Evolutionary conservation across 2,113 vertebrate species (phyloP), one percentile per base, ranked within the genome.

Genomic region (Catharus bicknelli): DNA sequence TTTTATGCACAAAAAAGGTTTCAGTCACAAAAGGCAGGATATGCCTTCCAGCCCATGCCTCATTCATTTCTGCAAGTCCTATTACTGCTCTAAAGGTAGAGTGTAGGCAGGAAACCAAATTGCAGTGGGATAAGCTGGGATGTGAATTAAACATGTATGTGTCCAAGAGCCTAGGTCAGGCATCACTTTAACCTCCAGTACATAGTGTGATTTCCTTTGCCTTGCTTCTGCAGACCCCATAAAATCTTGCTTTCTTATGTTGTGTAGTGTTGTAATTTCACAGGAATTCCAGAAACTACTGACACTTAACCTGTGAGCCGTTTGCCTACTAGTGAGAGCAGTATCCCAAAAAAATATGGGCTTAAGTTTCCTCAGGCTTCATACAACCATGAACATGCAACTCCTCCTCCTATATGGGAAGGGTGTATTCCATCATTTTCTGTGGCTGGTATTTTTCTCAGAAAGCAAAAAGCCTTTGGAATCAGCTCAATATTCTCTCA

Each of bases 261-360:
- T 14, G 63, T 70, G 12, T 12, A 50, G 27, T 50, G 34, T 53
- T 66, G 29, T 47, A 42, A 13, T 51, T 94, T 83, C 48, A 64
- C 29, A 42, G 58, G 20, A 45, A 29, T 76, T 36, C 47, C 11
- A 55, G n/a, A 66, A 80, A 3, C 0, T 63, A 45, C 14, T 2
- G 1, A 23, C 20, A 11, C 16, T 63, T 67, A 25, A 45, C 1
- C 2, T 5, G 1, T 5, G 1, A 64, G 19, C 29, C 45, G 26
- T 64, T 69, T 81, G 26, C 69, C 29, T 64, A 1, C 45, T 62
- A 61, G 10, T 47, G 29, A 82, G 32, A 77, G 38, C 22, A 47
- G 13, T 32, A 58, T 50, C 48, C 47, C 34, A 54, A 21, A 55
- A 79, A 95, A 88, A 34, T 25, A 83, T 5, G 7, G 25, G 8